phyloP scores from a whole-genome alignment of 2,797 vertebrate species.

The Loris lydekkerianus region DNA sequence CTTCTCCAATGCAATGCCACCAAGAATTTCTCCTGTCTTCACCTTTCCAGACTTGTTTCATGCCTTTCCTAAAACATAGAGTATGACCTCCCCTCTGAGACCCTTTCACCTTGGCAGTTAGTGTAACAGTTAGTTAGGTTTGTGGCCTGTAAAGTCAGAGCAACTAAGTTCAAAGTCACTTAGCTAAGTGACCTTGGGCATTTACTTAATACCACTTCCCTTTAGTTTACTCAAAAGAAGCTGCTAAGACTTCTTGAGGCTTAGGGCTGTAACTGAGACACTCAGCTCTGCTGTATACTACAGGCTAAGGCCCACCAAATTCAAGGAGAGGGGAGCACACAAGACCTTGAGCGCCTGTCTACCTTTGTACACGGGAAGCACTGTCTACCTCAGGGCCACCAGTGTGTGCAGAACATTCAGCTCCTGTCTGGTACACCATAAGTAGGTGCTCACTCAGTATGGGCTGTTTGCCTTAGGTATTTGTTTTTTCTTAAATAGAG shows the following conservation, averaged over 20 bases:
- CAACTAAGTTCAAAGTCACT: not conserved
- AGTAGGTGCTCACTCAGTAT: not conserved
- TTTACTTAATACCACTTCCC: not conserved
- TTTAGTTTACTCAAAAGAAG: not conserved
- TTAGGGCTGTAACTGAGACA: not conserved
- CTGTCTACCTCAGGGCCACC: not conserved
- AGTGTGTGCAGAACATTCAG: not conserved
- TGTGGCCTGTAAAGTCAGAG: not conserved
- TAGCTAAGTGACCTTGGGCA: not conserved
- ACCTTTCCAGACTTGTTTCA: not conserved
- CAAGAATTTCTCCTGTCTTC: not conserved
- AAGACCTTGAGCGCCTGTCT: no score
- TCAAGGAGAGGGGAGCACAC: not conserved
- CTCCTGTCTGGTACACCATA: not conserved
- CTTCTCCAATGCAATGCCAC: not conserved
- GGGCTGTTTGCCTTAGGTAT: not conserved
- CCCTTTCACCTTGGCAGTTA: not conserved
- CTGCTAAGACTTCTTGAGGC: not conserved
- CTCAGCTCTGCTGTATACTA: not conserved
- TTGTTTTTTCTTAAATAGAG: not conserved
- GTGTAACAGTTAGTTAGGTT: not conserved
- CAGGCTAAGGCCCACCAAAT: not conserved
- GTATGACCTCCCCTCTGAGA: not conserved
- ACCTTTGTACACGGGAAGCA: not conserved
- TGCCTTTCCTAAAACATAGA: not conserved